Base-by-base conservation (phyloP, 2,113 vertebrate genomes). In the Mugil cephalus region DNA sequence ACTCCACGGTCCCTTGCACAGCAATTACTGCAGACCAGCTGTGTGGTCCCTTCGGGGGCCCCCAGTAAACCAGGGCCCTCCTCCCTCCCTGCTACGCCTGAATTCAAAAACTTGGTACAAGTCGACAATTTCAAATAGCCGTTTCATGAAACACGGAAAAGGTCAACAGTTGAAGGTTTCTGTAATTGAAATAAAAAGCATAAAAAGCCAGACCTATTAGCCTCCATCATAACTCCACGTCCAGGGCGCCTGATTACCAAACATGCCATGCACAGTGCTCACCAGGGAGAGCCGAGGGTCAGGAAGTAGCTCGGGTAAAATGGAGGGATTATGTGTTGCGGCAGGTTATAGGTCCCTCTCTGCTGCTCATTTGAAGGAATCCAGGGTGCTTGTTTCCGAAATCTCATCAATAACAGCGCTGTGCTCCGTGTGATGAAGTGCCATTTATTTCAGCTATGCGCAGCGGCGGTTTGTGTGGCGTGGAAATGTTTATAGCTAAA, bases 11-110 rank as follows among this genome's bases (percentile, higher is more conserved):
- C 67, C 21, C 67, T 75, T 79, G 75, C 87, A 88, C 71, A 50
- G 84, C 88, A 88, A 91, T 93, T 89, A 89, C 66, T 63, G 36
- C 53, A 63, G 76, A n/a, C 77, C 92, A 93, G 92, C 92, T 93
- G 92, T 87, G 83, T 77, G 83, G 79, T 84, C 87, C 84, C 89
- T 52, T 1, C 81, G 69, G 91, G n/a, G 84, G 38, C 65, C 17
- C 55, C 51, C 77, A 6, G 71, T 58, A 38, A 82, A 82, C 82
- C 71, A 53, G 82, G 72, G 85, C 75, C 76, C 88, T 76, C 88
- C 86, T 83, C 84, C 79, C 70, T 58, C 84, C 79, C 70, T 58
- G 15, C 75, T 79, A 79, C 13, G 74, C 50, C 82, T 54, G 46
- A 35, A 69, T 58, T 73, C 56, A 77, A 59, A 52, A 64, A 14